Conservation (phyloP, 1,140 invertebrate species). For the Leptopilina boulardi region DNA sequence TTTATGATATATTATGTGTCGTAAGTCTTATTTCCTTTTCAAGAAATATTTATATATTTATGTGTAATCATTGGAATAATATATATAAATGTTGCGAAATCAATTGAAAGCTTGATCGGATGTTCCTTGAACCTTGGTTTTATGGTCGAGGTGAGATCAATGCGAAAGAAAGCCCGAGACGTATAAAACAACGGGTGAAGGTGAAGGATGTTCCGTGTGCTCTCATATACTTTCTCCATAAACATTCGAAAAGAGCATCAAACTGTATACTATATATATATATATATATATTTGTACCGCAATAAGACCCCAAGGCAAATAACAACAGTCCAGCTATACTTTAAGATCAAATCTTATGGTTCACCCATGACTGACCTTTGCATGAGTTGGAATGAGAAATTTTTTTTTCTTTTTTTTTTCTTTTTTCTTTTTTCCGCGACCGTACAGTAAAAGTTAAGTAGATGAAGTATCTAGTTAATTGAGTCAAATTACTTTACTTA, state of each 20-base stretch:
- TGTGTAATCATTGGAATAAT: background rate
- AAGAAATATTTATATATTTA: background rate
- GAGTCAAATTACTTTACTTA: conserved; percentile 33
- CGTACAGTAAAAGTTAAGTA: conserved; percentile 23
- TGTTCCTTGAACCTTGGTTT: conserved; percentile 41
- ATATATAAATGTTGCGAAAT: background rate
- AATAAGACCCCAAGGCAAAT: background rate
- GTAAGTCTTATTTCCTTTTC: background rate
- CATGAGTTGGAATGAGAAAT: background rate
- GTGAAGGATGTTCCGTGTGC: conserved; percentile 67
- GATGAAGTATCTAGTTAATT: conserved; percentile 15
- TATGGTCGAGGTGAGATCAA: conserved; percentile 56
- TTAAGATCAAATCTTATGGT: conserved; percentile 1
- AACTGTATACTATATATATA: background rate
- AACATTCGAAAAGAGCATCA: conserved; percentile 52
- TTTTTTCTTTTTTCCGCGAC: background rate
- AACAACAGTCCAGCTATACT: conserved; percentile 1
- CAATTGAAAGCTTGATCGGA: conserved; percentile 34
- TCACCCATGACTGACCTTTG: conserved; percentile 8
- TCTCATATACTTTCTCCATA: conserved; percentile 68
- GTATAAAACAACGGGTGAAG: conserved; percentile 67
- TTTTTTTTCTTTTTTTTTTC: background rate
- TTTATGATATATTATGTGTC: too few relatives aligned
- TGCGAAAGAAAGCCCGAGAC: conserved; percentile 57
- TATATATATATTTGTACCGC: conserved; percentile 12